A percentile compares a stretch with the other conserved stretches of the same genome.
Evolutionary conservation across 2,888 invertebrate species (phyloP).

Genomic region (Pristionchus maxplancki): DNA sequence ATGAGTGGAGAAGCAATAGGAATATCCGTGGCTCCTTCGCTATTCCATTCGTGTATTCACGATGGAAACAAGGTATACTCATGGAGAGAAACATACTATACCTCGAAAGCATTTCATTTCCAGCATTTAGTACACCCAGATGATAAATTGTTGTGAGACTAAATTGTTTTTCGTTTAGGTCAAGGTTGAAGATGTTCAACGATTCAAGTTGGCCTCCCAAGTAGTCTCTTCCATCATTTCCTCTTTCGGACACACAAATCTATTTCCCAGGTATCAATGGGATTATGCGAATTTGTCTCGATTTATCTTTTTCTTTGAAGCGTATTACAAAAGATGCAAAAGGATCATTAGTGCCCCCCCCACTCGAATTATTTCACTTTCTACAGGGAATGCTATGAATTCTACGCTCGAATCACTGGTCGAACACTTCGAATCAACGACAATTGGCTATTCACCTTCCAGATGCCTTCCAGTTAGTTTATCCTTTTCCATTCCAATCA

Average conservation of each 20-base stretch:
- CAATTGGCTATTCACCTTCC: conserved; percentile 94
- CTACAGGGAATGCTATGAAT: conserved; percentile 85
- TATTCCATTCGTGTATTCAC: conserved; percentile 95
- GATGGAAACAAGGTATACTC: conserved; percentile 85
- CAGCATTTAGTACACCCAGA: too few relatives aligned
- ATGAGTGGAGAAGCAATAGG: conserved; percentile 96
- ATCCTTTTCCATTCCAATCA: background rate
- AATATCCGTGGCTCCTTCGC: conserved; percentile 94
- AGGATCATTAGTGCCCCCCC: background rate
- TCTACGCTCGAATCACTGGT: conserved; percentile 94
- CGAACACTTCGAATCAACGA: conserved; percentile 92
- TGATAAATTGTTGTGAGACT: background rate
- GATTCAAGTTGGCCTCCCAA: conserved; percentile 92
- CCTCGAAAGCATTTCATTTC: too few relatives aligned
- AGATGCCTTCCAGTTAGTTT: conserved; percentile 76
- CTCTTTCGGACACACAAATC: conserved; percentile 90
- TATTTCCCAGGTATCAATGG: conserved; percentile 85
- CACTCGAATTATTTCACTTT: background rate
- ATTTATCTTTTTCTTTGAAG: background rate
- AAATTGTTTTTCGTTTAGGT: conserved; percentile 82
- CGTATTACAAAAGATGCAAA: background rate
- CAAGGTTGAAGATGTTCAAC: conserved; percentile 94
- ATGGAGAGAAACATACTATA: background rate
- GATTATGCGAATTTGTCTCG: background rate
- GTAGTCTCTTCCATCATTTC: conserved; percentile 98